These are phyloP conservation scores for Bungarus multicinctus DNA, from an alignment of 2,113 vertebrate genomes.

Conservation along the genomic window DNA sequence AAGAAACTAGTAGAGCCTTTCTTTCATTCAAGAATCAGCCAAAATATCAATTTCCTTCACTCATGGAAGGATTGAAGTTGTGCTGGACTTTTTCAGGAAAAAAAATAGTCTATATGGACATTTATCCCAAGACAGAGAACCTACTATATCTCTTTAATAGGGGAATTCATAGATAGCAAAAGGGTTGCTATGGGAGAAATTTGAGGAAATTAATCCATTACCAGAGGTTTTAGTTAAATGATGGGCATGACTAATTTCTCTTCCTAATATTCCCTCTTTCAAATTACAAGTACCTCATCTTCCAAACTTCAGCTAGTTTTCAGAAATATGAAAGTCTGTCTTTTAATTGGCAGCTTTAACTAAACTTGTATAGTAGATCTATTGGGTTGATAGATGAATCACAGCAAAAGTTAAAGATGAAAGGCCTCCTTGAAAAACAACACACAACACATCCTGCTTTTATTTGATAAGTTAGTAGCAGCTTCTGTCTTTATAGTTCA, in stretches of 20 bases:
- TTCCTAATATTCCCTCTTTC: neutral
- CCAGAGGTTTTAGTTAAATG: neutral
- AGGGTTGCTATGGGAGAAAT: neutral
- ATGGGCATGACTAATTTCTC: neutral
- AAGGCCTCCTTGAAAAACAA: neutral
- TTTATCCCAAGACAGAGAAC: too few relatives aligned
- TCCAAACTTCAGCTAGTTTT: neutral
- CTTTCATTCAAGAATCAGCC: neutral
- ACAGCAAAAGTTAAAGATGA: neutral
- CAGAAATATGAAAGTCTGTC: neutral
- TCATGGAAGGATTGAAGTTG: neutral
- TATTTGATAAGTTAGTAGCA: conserved; percentile 20
- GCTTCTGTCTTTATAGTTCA: conserved; percentile 52
- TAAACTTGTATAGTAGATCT: neutral
- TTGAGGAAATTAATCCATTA: too few relatives aligned
- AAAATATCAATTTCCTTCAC: too few relatives aligned
- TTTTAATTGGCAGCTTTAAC: neutral
- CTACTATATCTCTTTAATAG: neutral
- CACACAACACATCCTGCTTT: neutral
- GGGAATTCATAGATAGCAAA: neutral
- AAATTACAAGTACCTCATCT: neutral
- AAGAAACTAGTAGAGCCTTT: neutral
- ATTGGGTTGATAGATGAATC: neutral
- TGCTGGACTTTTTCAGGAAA: neutral
- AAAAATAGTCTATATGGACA: neutral